phyloP scores from a whole-genome alignment of 2,797 vertebrate species.

The Caiman crocodilus region DNA sequence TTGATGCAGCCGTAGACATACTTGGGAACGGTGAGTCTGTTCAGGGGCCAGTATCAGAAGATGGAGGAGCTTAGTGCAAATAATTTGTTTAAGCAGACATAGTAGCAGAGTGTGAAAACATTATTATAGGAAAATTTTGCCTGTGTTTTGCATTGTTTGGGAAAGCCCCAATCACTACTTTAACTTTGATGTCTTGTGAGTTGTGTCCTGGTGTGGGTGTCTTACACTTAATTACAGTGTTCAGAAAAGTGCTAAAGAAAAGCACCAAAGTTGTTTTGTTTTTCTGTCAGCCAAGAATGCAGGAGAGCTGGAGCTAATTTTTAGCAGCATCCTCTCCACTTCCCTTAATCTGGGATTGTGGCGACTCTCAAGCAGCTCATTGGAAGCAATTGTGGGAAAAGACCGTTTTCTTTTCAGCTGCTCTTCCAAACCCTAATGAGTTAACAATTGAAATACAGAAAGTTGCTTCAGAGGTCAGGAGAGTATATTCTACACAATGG shows the following conservation, averaged over 20 bases:
- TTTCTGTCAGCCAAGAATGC: constrained; percentile 28
- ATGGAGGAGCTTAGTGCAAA: neutral
- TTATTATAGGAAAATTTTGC: neutral
- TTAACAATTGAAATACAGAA: constrained; percentile 89
- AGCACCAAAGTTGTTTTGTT: neutral
- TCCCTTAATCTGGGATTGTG: constrained; percentile 60
- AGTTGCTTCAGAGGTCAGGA: constrained; percentile 84
- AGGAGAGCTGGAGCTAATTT: constrained; percentile 40
- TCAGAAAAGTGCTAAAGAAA: neutral
- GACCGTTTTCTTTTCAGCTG: constrained; percentile 81
- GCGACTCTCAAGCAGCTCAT: constrained; percentile 59
- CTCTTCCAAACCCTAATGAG: constrained; percentile 82
- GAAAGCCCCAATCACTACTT: neutral
- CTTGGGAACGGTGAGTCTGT: neutral
- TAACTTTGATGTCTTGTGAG: neutral
- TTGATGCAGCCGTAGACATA: constrained; percentile 15
- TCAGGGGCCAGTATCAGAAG: neutral
- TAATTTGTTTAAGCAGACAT: neutral
- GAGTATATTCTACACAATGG: constrained; percentile 86
- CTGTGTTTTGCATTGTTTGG: neutral
- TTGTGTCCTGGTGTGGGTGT: neutral
- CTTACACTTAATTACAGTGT: neutral
- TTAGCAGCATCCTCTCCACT: constrained; percentile 59
- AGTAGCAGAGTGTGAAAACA: neutral
- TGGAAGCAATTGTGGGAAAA: constrained; percentile 88